These are phyloP conservation scores for Calliphora vicina DNA, from an alignment of 1,140 invertebrate species.

Conservation along the genomic window DNA sequence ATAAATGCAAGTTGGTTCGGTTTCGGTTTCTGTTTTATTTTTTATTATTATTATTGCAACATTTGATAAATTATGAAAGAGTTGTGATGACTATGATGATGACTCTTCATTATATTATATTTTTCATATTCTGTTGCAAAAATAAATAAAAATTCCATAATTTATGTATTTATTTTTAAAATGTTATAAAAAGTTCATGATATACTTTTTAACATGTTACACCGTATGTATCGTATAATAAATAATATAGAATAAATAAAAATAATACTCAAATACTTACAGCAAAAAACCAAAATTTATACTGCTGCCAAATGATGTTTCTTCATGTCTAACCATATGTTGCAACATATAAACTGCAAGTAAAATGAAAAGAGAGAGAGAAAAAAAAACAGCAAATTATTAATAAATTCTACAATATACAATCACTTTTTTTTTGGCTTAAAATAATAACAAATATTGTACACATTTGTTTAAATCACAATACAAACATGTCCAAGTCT, in stretches of 20 bases:
- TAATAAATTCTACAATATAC: background rate
- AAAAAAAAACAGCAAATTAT: background rate
- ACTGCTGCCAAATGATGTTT: too few relatives aligned
- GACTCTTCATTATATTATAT: background rate
- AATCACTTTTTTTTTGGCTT: background rate
- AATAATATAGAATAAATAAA: too few relatives aligned
- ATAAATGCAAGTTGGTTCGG: background rate
- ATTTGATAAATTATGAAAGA: constrained; percentile 26
- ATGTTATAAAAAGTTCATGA: background rate
- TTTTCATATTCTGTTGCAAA: background rate
- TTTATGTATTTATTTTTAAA: background rate
- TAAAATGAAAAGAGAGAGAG: background rate
- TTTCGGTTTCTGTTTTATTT: background rate
- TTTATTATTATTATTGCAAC: background rate
- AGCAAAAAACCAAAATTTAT: too few relatives aligned
- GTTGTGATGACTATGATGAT: constrained; percentile 6
- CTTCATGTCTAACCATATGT: too few relatives aligned
- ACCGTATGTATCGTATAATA: too few relatives aligned
- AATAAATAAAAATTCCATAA: constrained; percentile 8
- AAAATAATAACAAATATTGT: too few relatives aligned
- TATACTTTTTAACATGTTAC: background rate
- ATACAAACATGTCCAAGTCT: background rate
- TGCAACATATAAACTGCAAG: too few relatives aligned
- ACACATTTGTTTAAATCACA: background rate
- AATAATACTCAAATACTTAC: too few relatives aligned